phyloP scores from a whole-genome alignment of 2,797 vertebrate species.

The Darevskia nairensis region DNA sequence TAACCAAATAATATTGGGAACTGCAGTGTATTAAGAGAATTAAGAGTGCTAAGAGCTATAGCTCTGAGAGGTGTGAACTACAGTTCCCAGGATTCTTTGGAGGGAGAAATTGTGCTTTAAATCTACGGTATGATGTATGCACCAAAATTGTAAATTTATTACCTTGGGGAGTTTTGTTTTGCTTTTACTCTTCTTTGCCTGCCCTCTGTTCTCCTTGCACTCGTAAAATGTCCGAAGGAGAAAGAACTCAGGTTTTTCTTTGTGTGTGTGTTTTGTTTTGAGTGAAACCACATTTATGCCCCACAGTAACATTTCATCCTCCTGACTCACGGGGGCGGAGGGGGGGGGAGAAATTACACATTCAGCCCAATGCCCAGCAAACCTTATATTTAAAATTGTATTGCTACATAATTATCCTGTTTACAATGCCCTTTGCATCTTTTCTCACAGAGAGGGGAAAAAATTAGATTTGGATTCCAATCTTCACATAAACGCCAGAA shows the following conservation, averaged over 20 bases:
- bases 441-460: constrained; percentile 81
- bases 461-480: constrained; percentile 79
- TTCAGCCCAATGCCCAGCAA: constrained; percentile 63
- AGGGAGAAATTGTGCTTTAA: too few species aligned
- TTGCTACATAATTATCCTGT: constrained; percentile 75
- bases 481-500: constrained; percentile 76
- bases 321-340: constrained; percentile 54
- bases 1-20: too few species aligned
- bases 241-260: constrained; percentile 12
- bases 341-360: constrained; percentile 46
- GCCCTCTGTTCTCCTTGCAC: constrained; percentile 43
- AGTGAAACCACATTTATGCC: constrained; percentile 49
- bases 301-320: constrained; percentile 57
- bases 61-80: too few species aligned
- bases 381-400: constrained; percentile 61
- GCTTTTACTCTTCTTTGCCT: constrained; percentile 16
- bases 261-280: constrained; percentile 15
- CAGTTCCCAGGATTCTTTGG: too few species aligned
- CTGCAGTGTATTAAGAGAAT: too few species aligned
- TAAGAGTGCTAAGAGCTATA: too few species aligned
- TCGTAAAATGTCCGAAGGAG: constrained; percentile 46
- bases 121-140: too few species aligned
- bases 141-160: constrained; percentile 11
- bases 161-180: not conserved
- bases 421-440: constrained; percentile 73